Base-by-base conservation (phyloP, 1,140 invertebrate genomes). In the Drosophila pachea region DNA sequence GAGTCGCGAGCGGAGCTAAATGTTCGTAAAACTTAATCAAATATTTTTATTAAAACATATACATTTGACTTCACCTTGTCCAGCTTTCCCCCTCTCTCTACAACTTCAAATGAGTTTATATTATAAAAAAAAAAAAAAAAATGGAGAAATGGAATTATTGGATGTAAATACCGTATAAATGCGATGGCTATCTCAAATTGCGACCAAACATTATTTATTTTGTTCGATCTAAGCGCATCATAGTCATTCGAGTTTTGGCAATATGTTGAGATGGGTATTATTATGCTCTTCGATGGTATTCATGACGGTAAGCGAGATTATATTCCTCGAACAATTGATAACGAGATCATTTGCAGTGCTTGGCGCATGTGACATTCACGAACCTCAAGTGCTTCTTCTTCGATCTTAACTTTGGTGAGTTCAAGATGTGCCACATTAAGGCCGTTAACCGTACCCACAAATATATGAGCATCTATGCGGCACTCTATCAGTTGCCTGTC, bases 391-490 rank as follows among this genome's bases (percentile, higher is more conserved):
- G 78, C 40, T 50, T 7, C 0, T 36, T 12, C 9, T 2, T 2
- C 4, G 56, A 72, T 14, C 29, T 12, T 0, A 45, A 7, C 1
- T 54, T 50, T 7, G 35, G 36, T 0, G 14, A 43, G 0, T 67
- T 75, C 5, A 0, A 55, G 7, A 33, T 60, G 9, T 83, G 78
- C 7, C 7, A 63, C 4, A 76, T 83, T 0, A 83, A 78, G 45
- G 75, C 74, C 0, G 64, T 82, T 2, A 83, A 83, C 54, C 78
- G 78, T 8, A 68, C 74, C 0, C 72, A 77, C 22, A 82, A 83
- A 11, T 82, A 74, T 11, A 48, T 82, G 0, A 58, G 47, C 12
- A 1, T 74, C 0, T 16, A 67, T 33, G 31, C 7, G 0, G 65
- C 42, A 33, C 3, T 76, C 2, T 43, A 42, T 22, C 5, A 48